Base-by-base conservation (phyloP, 1,140 invertebrate genomes). In the Hycleus phaleratus region DNA sequence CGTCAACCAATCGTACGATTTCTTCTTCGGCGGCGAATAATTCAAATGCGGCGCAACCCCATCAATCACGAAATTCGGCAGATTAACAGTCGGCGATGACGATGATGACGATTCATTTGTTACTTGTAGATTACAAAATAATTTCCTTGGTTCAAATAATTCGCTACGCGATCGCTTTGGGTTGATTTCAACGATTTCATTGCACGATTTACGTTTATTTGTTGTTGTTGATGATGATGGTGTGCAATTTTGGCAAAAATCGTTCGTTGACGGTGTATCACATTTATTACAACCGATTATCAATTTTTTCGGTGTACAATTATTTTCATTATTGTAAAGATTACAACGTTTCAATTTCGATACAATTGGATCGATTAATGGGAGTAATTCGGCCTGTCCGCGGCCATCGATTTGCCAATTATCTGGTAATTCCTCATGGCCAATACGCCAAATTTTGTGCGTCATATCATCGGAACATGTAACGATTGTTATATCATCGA, bases 381-480 rank as follows among this genome's bases (percentile, higher is more conserved):
- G 61, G 38, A 82, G 72, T 39, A 73, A 26, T 63, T 81, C 79
- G 0, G 85, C 82, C 44, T 71, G 71, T 2, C 85, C 84, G 6
- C 71, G 65, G 58, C 79, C 73, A 18, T 76, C 69, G 2, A 75
- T 60, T 25, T 76, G 68, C 12, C 76, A 69, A 51, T 81, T 78
- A 1, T 79, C 74, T 4, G 72, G 71, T 39, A 77, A 66, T 61
- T 78, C 46, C 52, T 82, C 85, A 63, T 73, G 70, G 26, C 82
- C 81, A 11, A 87, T 73, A 44, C 81, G 78, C 90, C 89, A 93
- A 50, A 92, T 81, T 68, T 85, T 84, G 64, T 90, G 83, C 1
- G 80, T 76, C 6, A 84, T 81, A 75, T 92, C 90, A 69, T 93
- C 90, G 39, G 86, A 86, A 70, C 88, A 87, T 0, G 90, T 92